A percentile compares a stretch with the other conserved stretches of the same genome.
phyloP scores from a whole-genome alignment of 2,888 invertebrate genomes.

The Drosophila atripex region DNA sequence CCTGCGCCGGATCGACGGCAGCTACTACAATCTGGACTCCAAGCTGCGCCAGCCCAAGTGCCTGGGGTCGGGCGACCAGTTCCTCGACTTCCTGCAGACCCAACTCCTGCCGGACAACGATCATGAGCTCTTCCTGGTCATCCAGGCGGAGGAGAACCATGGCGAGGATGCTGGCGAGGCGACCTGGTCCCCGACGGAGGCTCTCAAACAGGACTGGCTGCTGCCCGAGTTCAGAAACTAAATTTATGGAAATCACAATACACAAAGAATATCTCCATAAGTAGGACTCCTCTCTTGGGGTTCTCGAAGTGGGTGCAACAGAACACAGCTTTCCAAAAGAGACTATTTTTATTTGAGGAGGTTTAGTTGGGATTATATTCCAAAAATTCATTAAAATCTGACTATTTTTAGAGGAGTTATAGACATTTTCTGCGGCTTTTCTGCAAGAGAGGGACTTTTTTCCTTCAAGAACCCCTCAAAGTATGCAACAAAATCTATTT shows the following conservation, averaged over 20 bases:
- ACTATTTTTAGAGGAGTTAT: too few relatives aligned
- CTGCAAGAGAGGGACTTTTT: too few relatives aligned
- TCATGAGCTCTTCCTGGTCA: conserved; percentile 36
- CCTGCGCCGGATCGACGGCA: conserved; percentile 33
- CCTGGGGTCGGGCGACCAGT: conserved; percentile 35
- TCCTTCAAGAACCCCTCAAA: too few relatives aligned
- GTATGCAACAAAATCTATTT: too few relatives aligned
- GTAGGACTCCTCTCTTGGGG: too few relatives aligned
- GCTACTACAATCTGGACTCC: conserved; percentile 54
- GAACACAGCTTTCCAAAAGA: too few relatives aligned
- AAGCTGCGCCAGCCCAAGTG: conserved; percentile 25
- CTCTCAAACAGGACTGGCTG: conserved; percentile 6
- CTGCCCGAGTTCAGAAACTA: conserved; percentile 28
- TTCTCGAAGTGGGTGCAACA: too few relatives aligned
- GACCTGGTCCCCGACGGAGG: not conserved
- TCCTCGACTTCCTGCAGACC: conserved; percentile 28
- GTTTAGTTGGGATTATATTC: too few relatives aligned
- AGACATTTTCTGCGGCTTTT: too few relatives aligned
- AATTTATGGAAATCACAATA: not conserved
- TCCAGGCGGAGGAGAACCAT: not conserved
- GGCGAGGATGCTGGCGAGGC: not conserved
- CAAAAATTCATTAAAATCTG: too few relatives aligned
- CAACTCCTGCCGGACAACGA: conserved; percentile 23
- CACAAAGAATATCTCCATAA: too few relatives aligned
- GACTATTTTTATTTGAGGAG: too few relatives aligned